Evolutionary conservation across 1,140 invertebrate genomes (phyloP), one percentile per base, ranked within the genome.

Genomic region (Trinorchestia longiramus): DNA sequence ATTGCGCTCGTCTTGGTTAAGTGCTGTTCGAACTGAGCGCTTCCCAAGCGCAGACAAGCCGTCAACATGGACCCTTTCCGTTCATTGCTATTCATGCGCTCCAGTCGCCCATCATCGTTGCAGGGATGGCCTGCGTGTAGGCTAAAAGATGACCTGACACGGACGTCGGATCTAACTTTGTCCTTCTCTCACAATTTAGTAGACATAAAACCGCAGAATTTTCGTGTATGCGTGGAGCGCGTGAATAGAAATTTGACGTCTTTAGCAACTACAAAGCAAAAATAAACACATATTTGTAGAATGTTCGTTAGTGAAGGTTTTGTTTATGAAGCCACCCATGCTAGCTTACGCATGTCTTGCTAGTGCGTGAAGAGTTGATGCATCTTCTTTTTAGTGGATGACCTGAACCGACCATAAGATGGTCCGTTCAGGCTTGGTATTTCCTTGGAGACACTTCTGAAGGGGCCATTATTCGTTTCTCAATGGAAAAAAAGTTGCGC

Each of bases 1-100:
- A 77, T 77, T 77, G 62, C 62, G 62, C 62, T 77, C 41, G 88
- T 90, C 88, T 90, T 90, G 88, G 88, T 43, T 42, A 90, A 90
- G 88, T 90, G 88, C 62, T 77, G 88, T 90, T 90, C 88, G 41
- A 90, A 90, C 88, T 77, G 62, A 77, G 62, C 62, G 62, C 62
- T 77, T 77, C 62, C 62, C 62, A 77, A 77, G 62, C 8, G 62
- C 15, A 77, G 88, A 90, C 88, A 90, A 90, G 88, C 88, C 88
- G 88, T 90, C 88, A 90, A 90, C 88, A 90, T 28, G 88, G 88
- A 90, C 23, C 88, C 3, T 90, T 90, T 42, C 28, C 88, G 88
- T 90, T 90, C 88, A 90, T 90, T 90, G 88, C 88, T 90, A 90
- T 41, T 90, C 88, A 90, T 77, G 8, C 62, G 11, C 28, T 77